phyloP scores from a whole-genome alignment of 2,797 vertebrate genomes.

The Phrynocephalus forsythii region DNA sequence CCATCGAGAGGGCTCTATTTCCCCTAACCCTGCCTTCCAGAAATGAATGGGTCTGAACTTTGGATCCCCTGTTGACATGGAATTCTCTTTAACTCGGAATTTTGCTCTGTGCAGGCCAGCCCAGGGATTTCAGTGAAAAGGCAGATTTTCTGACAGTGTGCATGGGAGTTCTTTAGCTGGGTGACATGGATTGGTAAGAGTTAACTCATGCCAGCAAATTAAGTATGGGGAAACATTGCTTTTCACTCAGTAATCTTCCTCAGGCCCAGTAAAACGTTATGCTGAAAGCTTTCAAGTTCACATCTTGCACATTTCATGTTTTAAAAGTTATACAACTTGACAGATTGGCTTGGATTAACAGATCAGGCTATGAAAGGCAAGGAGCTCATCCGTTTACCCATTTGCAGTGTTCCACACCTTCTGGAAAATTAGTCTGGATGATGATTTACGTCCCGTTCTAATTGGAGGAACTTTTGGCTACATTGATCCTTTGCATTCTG shows the following conservation, averaged over 20 bases:
- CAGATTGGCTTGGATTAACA: neutral
- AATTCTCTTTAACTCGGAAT: too few relatives aligned
- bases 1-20: too few relatives aligned
- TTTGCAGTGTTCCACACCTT: too few relatives aligned
- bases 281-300: neutral
- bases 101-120: too few relatives aligned
- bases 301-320: neutral
- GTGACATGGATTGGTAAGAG: neutral
- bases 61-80: neutral
- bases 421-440: neutral
- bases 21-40: too few relatives aligned
- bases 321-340: too few relatives aligned
- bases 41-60: neutral
- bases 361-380: neutral
- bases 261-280: neutral
- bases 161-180: neutral
- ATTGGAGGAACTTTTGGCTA: neutral
- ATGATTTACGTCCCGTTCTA: neutral
- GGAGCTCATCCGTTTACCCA: neutral
- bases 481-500: neutral
- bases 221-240: conserved; percentile 3
- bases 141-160: neutral
- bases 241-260: conserved; percentile 9
- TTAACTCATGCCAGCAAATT: conserved; percentile 3
- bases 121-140: neutral